Conservation (phyloP, 2,888 invertebrate species). For the Norana najaformis region DNA sequence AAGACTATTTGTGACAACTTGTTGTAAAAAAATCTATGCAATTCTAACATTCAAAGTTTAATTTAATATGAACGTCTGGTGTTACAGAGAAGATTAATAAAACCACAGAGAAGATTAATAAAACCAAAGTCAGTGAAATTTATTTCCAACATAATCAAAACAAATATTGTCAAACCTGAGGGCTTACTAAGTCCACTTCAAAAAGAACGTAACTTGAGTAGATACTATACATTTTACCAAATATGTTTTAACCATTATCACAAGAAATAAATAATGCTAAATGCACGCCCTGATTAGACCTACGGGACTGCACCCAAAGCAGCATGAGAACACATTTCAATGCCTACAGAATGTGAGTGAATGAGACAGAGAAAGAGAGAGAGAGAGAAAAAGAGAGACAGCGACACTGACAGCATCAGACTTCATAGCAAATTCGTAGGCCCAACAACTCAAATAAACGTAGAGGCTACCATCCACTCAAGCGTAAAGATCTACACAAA, state of each 20-base stretch:
- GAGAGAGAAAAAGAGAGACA: not conserved
- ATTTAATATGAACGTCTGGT: not conserved
- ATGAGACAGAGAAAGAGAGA: not conserved
- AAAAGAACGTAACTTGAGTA: conserved; percentile 3
- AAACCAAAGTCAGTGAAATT: too few species aligned
- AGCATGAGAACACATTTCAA: not conserved
- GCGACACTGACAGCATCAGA: not conserved
- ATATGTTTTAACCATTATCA: not conserved
- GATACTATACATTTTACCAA: not conserved
- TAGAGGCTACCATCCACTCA: not conserved
- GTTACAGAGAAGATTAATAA: too few species aligned
- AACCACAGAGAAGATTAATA: not conserved
- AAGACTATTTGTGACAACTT: not conserved
- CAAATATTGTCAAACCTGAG: not conserved
- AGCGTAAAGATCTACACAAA: not conserved
- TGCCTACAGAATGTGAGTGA: too few species aligned
- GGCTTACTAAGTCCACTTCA: not conserved
- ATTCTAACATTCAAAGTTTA: not conserved
- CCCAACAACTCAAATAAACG: not conserved
- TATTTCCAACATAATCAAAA: not conserved
- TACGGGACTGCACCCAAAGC: not conserved
- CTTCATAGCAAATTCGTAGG: not conserved
- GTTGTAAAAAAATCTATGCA: not conserved
- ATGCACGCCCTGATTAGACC: not conserved
- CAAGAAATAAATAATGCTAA: not conserved